Conservation (phyloP, 2,797 vertebrate genomes). For the Botia kubotai region DNA sequence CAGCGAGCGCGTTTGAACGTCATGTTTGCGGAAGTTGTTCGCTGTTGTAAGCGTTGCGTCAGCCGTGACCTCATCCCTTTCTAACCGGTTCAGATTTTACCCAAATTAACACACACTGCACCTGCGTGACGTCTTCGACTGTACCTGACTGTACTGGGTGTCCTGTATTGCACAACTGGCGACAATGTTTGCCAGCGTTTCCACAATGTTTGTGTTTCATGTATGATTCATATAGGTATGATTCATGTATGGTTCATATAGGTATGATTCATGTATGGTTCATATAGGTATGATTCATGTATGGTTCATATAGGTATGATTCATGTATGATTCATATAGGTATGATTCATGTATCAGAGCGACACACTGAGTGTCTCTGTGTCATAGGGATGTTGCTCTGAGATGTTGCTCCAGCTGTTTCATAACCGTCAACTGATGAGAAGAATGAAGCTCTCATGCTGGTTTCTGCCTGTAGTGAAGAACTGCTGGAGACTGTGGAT, state of each 20-base stretch:
- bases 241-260: no score
- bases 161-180: not conserved
- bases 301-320: no score
- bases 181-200: not conserved
- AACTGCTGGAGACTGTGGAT: constrained; percentile 34
- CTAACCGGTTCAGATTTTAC: not conserved
- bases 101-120: no score
- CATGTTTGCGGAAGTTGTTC: constrained; percentile 18
- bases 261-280: no score
- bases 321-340: no score
- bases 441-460: constrained; percentile 35
- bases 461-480: constrained; percentile 39
- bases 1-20: not conserved
- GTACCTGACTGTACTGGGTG: not conserved
- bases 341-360: no score
- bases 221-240: no score
- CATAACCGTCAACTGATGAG: constrained; percentile 53
- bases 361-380: no score
- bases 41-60: constrained; percentile 22
- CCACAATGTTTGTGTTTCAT: no score
- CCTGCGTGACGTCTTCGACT: not conserved
- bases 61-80: not conserved
- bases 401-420: constrained; percentile 10
- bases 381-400: no score
- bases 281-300: no score